Base-by-base conservation (phyloP, 2,113 vertebrate species). In the Genyomyrus donnyi region DNA sequence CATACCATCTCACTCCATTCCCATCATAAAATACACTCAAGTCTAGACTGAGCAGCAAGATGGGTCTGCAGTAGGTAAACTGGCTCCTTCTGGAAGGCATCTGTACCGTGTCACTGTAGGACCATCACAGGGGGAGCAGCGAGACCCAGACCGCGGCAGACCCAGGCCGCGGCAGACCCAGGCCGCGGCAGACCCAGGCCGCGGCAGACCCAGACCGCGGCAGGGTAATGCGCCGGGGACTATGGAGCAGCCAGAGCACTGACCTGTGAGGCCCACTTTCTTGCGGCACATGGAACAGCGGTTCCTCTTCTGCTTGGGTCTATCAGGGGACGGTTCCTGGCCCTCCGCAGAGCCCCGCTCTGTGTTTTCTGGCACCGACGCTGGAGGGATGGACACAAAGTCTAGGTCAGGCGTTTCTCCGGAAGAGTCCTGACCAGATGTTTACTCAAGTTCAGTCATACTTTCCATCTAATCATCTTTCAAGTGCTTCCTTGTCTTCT, bases 221-320 rank as follows among this genome's bases (percentile, higher is more conserved):
- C 85, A 70, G 62, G n/a, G 10, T 27, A 6, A 27, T 1, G 35
- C 13, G 0, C 4, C 5, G 8, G 8, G 39, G 8, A 42, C 19
- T 1, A 17, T 6, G 35, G 17, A 45, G 80, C 31, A 21, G 80
- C 17, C 19, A 84, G 19, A n/a, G 0, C 19, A 45, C 83, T 93
- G 94, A 98, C 97, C 97, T 77, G 97, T 97, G 91, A 98, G 97
- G 92, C 97, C 97, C 92, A 97, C 95, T 94, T 98, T 98, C 94
- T 98, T 98, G 90, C 96, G 96, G 95, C 97, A 98, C 94, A 96
- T 95, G 93, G 97, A 97, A 93, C 97, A 98, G 92, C 97, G 97
- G 91, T 96, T 97, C 94, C 96, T 97, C 93, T 97, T 97, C 91
- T 93, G 96, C 94, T 97, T 97, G 91, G 96, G 96, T 94, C 97